Conservation (phyloP, 2,888 invertebrate genomes). For the Malacosoma neustria region DNA sequence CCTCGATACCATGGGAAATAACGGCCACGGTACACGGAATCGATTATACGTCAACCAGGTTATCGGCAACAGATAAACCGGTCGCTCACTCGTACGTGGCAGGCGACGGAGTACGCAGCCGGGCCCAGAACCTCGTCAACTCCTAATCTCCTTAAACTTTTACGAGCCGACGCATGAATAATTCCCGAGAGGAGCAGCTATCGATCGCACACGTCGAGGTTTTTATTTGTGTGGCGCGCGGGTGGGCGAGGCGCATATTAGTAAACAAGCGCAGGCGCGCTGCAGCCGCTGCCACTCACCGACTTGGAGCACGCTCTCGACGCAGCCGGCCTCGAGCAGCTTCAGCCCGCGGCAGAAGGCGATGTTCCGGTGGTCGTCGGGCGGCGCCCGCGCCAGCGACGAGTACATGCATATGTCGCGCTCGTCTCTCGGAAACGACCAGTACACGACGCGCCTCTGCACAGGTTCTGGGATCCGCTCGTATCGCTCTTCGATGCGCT, state of each 20-base stretch:
- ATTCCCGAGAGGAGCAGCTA: conserved; percentile 72
- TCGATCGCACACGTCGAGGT: conserved; percentile 74
- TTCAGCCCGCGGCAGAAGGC: conserved; percentile 91
- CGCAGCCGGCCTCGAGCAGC: conserved; percentile 86
- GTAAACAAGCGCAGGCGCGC: conserved; percentile 73
- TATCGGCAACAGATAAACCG: conserved; percentile 37
- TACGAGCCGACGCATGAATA: conserved; percentile 68
- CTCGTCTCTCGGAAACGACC: conserved; percentile 92
- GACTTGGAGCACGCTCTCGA: conserved; percentile 91
- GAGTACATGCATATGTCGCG: conserved; percentile 93
- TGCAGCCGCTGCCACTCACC: conserved; percentile 77
- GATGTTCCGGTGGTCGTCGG: conserved; percentile 84
- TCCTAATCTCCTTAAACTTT: conserved; percentile 65
- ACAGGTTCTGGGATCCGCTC: conserved; percentile 92
- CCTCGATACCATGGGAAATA: conserved; percentile 17
- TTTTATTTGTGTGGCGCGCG: conserved; percentile 74
- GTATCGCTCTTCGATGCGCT: conserved; percentile 89
- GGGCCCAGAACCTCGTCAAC: conserved; percentile 25
- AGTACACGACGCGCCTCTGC: conserved; percentile 89
- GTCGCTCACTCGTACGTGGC: conserved; percentile 28
- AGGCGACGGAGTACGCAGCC: conserved; percentile 17
- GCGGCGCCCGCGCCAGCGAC: conserved; percentile 78
- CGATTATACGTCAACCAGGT: conserved; percentile 41
- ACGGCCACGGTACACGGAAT: conserved; percentile 29
- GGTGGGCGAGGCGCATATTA: conserved; percentile 74